These are phyloP conservation scores for Sisyra terminalis DNA, from an alignment of 2,888 invertebrate species.

Conservation along the genomic window DNA sequence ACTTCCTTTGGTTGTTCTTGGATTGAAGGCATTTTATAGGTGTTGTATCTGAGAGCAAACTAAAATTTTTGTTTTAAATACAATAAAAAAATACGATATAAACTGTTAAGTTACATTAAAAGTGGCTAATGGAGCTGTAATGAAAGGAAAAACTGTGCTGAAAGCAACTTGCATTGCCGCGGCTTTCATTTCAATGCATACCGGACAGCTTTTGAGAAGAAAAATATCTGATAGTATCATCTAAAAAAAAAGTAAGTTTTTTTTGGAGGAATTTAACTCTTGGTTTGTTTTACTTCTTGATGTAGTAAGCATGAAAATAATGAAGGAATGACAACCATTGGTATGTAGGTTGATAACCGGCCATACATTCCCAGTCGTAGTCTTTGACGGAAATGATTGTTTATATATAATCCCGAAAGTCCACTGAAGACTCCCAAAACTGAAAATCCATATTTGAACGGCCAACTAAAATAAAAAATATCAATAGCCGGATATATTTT, in stretches of 20 bases:
- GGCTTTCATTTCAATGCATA: slow-evolving; percentile 46
- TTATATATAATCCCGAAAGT: slow-evolving; percentile 39
- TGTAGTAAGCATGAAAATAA: slow-evolving; percentile 35
- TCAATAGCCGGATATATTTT: slow-evolving; percentile 6
- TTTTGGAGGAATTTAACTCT: slow-evolving; percentile 8
- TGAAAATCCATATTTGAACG: slow-evolving; percentile 31
- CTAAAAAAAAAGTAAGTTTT: slow-evolving; percentile 24
- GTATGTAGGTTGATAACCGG: slow-evolving; percentile 38
- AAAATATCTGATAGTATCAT: slow-evolving; percentile 36
- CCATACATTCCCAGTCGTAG: slow-evolving; percentile 42
- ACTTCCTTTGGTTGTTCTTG: slow-evolving; percentile 34
- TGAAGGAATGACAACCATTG: slow-evolving; percentile 41
- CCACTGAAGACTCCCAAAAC: slow-evolving; percentile 34
- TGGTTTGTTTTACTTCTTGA: slow-evolving; percentile 29
- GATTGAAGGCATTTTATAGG: slow-evolving; percentile 46
- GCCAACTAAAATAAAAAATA: slow-evolving; percentile 29
- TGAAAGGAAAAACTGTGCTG: slow-evolving; percentile 40
- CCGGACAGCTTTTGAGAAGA: slow-evolving; percentile 40
- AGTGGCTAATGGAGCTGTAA: slow-evolving; percentile 39
- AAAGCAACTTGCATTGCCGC: slow-evolving; percentile 32
- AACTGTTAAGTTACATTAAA: slow-evolving; percentile 33
- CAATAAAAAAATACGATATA: neutral
- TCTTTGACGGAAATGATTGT: slow-evolving; percentile 41
- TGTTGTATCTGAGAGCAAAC: slow-evolving; percentile 43
- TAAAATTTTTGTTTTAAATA: slow-evolving; percentile 21